A percentile compares a stretch with the other conserved stretches of the same genome.
phyloP scores from a whole-genome alignment of 2,888 invertebrate genomes.

The Polydrusus tereticollis region DNA sequence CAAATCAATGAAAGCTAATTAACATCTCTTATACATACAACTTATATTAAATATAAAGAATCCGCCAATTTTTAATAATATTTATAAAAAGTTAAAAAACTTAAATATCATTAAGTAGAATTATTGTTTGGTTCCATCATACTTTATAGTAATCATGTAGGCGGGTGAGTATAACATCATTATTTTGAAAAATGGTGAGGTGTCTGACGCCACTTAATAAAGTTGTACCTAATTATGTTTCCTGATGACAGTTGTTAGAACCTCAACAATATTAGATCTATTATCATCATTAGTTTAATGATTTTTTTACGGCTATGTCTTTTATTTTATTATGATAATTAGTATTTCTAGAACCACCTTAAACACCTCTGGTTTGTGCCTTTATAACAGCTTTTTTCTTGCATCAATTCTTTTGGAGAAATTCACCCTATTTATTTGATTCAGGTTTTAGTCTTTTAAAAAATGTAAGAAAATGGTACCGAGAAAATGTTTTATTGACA shows the following conservation, averaged over 20 bases:
- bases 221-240: conserved; percentile 13
- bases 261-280: conserved; percentile 17
- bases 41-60: too few species aligned
- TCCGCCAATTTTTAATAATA: too few species aligned
- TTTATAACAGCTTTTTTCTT: not conserved
- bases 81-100: not conserved
- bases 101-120: not conserved
- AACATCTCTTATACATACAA: too few species aligned
- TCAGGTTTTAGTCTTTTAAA: too few species aligned
- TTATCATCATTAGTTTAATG: conserved; percentile 16
- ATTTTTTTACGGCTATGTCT: conserved; percentile 7
- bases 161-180: not conserved
- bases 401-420: not conserved
- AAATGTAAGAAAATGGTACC: too few species aligned
- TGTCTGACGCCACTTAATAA: conserved; percentile 11
- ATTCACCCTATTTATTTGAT: not conserved
- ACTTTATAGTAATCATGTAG: not conserved
- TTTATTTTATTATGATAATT: conserved; percentile 17
- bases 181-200: conserved; percentile 4
- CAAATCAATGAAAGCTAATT: too few species aligned
- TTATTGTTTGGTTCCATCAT: not conserved
- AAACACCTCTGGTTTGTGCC: not conserved
- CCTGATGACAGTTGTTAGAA: conserved; percentile 20
- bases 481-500: too few species aligned
- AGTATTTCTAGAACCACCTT: not conserved